Conservation (phyloP, 2,797 vertebrate species). For the Phylloscopus collybita region DNA sequence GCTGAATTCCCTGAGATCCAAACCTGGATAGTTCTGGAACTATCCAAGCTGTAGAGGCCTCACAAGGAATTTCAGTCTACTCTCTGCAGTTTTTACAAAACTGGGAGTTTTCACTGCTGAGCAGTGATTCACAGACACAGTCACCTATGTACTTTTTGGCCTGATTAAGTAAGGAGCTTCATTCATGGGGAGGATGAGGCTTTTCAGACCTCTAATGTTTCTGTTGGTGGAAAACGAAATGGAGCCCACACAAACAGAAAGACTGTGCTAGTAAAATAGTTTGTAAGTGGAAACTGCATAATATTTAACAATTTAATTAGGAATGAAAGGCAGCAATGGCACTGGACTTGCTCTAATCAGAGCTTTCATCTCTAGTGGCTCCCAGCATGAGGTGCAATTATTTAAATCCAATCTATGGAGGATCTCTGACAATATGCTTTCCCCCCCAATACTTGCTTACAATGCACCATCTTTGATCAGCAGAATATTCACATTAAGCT, state of each 20-base stretch:
- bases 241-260: not conserved
- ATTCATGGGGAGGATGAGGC: not conserved
- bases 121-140: not conserved
- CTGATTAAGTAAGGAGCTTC: not conserved
- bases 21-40: not conserved
- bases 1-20: not conserved
- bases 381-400: conserved; percentile 36
- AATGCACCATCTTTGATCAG: conserved; percentile 54
- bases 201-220: not conserved
- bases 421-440: not conserved
- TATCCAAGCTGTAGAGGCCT: not conserved
- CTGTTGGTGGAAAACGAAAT: conserved; percentile 8
- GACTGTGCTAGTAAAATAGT: not conserved
- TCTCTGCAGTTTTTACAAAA: not conserved
- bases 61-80: not conserved
- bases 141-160: not conserved
- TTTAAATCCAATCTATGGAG: not conserved
- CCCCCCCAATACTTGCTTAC: conserved; percentile 32
- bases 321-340: conserved; percentile 33
- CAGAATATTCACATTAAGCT: not conserved
- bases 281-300: not conserved
- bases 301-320: conserved; percentile 56
- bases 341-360: conserved; percentile 43
- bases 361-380: conserved; percentile 63
- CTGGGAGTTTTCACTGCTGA: not conserved